These are phyloP conservation scores for Drosophila fulvimacula DNA, from an alignment of 2,888 invertebrate genomes.

Conservation along the genomic window DNA sequence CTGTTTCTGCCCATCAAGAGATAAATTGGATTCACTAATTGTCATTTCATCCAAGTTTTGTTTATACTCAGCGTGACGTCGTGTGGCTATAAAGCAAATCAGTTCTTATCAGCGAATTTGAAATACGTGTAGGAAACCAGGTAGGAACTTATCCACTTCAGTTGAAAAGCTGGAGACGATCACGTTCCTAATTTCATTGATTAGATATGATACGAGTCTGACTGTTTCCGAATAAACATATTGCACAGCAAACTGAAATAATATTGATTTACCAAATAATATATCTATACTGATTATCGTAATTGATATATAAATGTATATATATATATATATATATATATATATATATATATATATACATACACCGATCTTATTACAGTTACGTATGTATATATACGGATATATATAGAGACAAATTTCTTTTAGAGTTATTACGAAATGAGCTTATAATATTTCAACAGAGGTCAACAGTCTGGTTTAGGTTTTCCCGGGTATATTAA, in stretches of 20 bases:
- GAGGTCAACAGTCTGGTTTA: constrained; percentile 3
- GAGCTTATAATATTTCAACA: neutral
- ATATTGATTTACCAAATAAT: neutral
- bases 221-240: neutral
- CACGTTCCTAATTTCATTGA: constrained; percentile 51
- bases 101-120: constrained; percentile 30
- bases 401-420: neutral
- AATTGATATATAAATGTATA: neutral
- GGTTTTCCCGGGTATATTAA: neutral
- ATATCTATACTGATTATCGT: neutral
- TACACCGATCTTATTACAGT: too few relatives aligned
- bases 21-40: constrained; percentile 1
- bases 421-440: neutral
- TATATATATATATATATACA: neutral
- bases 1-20: neutral
- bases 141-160: constrained; percentile 45
- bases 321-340: neutral
- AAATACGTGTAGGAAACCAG: constrained; percentile 51
- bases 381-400: too few relatives aligned
- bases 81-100: constrained; percentile 24
- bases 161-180: constrained; percentile 15
- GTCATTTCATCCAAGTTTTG: constrained; percentile 10
- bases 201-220: constrained; percentile 35
- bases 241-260: neutral
- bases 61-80: constrained; percentile 26